Evolutionary conservation across 2,797 vertebrate genomes (phyloP), one percentile per base, ranked within the genome.

Genomic region (Silurus aristotelis): DNA sequence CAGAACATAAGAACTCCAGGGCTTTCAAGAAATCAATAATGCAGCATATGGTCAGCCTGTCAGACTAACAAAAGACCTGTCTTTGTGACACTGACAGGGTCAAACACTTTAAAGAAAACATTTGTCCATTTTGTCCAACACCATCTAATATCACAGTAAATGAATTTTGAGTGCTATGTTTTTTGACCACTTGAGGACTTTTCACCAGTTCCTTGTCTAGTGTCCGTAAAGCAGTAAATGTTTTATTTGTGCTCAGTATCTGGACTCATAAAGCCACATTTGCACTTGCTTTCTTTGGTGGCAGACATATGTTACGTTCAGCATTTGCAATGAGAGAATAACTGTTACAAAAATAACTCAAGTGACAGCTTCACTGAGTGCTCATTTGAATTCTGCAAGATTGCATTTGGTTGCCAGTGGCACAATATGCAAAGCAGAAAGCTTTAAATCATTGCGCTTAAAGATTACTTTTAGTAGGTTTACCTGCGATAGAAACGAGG

Each of bases 11-110:
- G 60, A 83, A 67, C 25, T 8, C 20, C n/a, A 31, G 25, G 55
- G 83, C 78, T 75, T 87, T 84, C 58, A 56, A 61, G 38, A 70
- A 84, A 87, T 76, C 70, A 87, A 85, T 80, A 67, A 68, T 52
- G 77, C 68, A 84, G 66, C 84, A 86, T 86, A 88, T 84, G 87
- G 87, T 83, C 64, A 84, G 56, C 56, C 55, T 81, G 75, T 83
- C 79, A 84, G 72, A 63, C 52, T 27, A 60, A 79, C 60, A 87
- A 75, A 87, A 80, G 15, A 46, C 79, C 72, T 76, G 70, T 56
- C 72, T 78, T 27, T 85, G 55, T 63, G 43, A 84, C 76, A 76
- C 13, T 86, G 75, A 70, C 79, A 83, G 66, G 80, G 80, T 71
- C 72, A 77, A 85, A 83, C 75, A 68, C 48, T 80, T 83, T 64